Conservation (phyloP, 2,888 invertebrate genomes). For the Oxycera nigricornis region DNA sequence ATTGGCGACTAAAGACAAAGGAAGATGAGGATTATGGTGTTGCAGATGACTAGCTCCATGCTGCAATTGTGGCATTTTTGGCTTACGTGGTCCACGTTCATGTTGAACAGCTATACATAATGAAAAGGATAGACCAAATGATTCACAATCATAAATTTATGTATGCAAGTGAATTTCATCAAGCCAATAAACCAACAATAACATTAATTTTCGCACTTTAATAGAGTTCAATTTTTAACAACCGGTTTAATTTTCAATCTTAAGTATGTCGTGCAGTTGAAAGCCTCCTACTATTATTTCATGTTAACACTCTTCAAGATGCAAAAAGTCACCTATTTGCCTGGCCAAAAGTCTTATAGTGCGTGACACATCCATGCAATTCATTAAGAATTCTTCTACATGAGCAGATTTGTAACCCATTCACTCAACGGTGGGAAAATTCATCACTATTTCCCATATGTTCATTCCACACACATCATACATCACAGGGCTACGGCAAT, state of each 20-base stretch:
- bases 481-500: background rate
- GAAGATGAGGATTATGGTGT: slow-evolving; percentile 54
- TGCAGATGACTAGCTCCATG: slow-evolving; percentile 53
- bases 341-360: too few species aligned
- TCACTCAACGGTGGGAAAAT: slow-evolving; percentile 21
- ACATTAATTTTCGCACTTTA: too few species aligned
- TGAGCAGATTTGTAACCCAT: background rate
- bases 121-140: too few species aligned
- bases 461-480: background rate
- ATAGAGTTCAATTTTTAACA: too few species aligned
- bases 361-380: slow-evolving; percentile 11
- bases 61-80: slow-evolving; percentile 71
- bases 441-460: background rate
- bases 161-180: too few species aligned
- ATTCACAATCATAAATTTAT: too few species aligned
- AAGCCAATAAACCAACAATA: too few species aligned
- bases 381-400: background rate
- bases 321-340: too few species aligned
- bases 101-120: slow-evolving; percentile 98
- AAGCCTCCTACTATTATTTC: too few species aligned
- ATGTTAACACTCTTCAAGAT: too few species aligned
- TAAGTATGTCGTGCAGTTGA: too few species aligned
- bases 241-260: too few species aligned
- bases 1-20: slow-evolving; percentile 60
- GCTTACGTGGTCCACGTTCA: slow-evolving; percentile 94